Evolutionary conservation across 37 sponge, comb jelly and placozoan genomes (phyloP), one percentile per base, ranked within the genome.

Genomic region (Agelas oroides): DNA sequence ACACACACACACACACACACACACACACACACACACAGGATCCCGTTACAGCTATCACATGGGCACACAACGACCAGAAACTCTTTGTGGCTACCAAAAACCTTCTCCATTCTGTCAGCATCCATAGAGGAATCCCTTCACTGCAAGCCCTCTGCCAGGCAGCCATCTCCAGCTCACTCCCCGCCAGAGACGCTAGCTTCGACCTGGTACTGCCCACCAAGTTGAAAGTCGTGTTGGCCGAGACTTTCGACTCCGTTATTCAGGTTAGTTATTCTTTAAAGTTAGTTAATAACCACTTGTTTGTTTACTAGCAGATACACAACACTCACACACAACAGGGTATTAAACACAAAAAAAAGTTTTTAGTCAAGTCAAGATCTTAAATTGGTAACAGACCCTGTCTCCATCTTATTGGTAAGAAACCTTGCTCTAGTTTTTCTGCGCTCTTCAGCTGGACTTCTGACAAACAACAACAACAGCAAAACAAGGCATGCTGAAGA

Each of bases 41-140:
- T 33, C 76, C 76, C 19, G 88, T 96, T 18, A 90, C 94, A 75
- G 93, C 96, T 35, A 76, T 96, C 63, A 90, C 91, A 0, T 96
- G 96, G 96, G 96, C 81, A 27, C 94, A 92, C 56, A 76, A 40
- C 13, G 91, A 91, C 77, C 62, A 69, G 57, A 89, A 89, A 33
- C 84, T 96, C 19, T 96, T 96, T 67, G 84, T 96, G 6, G 94
- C 96, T 1, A 87, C 94, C 30, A 88, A 89, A 11, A 84, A 75
- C 23, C 77, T 92, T 37, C 85, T 96, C 31, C 89, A 93, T 77
- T 85, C 88, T 36, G 86, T 84, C 35, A 77, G 69, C 11, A 83
- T 96, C 66, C 62, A 76, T 36, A 58, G 63, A n/a, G 78, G 34
- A 0, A 83, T 96, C 35, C 93, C 96, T 16, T 83, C 92, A 0